Evolutionary conservation across 1,140 invertebrate genomes (phyloP).

Genomic region (Drosophila prosaltans): DNA sequence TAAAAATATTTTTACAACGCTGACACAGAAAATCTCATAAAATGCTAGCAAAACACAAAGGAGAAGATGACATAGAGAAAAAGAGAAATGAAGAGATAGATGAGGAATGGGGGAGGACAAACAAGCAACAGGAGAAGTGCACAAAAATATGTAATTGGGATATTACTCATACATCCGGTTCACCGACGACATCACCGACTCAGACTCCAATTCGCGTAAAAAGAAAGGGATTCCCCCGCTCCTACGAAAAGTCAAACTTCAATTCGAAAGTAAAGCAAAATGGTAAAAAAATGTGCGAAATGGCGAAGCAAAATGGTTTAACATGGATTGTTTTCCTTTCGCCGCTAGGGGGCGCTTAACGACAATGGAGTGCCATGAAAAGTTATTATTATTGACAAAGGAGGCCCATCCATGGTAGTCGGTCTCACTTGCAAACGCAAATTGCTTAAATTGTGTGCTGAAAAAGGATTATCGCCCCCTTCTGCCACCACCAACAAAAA

Average conservation of each 20-base stretch:
- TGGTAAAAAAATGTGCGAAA: constrained; percentile 1
- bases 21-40: constrained; percentile 37
- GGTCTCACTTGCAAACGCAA: constrained; percentile 40
- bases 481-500: neutral
- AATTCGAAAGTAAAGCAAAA: neutral
- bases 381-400: constrained; percentile 66
- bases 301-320: neutral
- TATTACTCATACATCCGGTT: constrained; percentile 48
- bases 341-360: constrained; percentile 45
- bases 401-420: constrained; percentile 41
- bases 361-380: constrained; percentile 63
- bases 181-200: constrained; percentile 2
- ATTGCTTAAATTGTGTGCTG: constrained; percentile 63
- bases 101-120: constrained; percentile 15
- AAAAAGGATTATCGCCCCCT: constrained; percentile 48
- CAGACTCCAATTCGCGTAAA: neutral
- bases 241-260: constrained; percentile 19
- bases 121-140: constrained; percentile 55
- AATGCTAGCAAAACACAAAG: neutral
- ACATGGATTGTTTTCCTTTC: constrained; percentile 12
- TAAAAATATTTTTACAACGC: constrained; percentile 51
- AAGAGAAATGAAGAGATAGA: constrained; percentile 5
- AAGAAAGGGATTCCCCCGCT: constrained; percentile 21
- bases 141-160: constrained; percentile 46
- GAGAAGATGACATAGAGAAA: constrained; percentile 15